Base-by-base conservation (phyloP, 2,797 vertebrate genomes). In the Lemur catta region DNA sequence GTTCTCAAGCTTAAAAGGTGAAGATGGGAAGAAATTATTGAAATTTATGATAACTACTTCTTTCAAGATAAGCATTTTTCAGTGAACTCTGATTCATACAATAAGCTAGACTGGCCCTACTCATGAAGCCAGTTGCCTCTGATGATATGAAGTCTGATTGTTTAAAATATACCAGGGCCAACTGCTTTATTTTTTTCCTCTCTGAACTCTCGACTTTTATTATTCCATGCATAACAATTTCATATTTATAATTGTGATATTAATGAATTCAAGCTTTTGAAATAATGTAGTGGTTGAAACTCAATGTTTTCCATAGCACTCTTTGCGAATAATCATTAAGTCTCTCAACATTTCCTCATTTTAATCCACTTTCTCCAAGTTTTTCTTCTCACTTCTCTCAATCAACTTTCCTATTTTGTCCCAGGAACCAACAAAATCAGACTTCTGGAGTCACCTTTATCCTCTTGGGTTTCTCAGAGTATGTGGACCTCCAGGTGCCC, bases 401-500 rank as follows among this genome's bases (percentile, higher is more conserved):
- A 52, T n/a, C 22, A 38, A 55, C 14, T 48, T 71, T 11, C 0
- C 2, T 61, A 1, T 78, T 17, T 79, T 81, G 13, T 72, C 33
- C 6, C 9, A 94, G 92, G 17, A 10, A 18, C 11, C 78, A 84
- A 65, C 33, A 59, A 55, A 94, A 92, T 26, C 33, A 84, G 38
- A 80, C 33, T 18, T 0, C 10, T 13, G 28, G 20, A 72, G 35
- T 28, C 9, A 91, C 26, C 4, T 85, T 94, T 24, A 50, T 65
- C 38, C 79, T 96, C 7, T 10, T 96, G 57, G 93, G 90, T 14
- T 94, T 96, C 57, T 94, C 89, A 18, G 89, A 94, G 43, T 85
- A 75, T 6, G 72, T 15, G 1, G 12, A 50, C 0, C n/a, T 93
- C 26, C 91, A 91, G 61, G 12, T 26, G 3, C 52, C 91, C 1